Percentiles rank a stretch among this genome's conserved stretches.
Conservation (phyloP, 2,113 vertebrate species). For the Collichthys lucidus region DNA sequence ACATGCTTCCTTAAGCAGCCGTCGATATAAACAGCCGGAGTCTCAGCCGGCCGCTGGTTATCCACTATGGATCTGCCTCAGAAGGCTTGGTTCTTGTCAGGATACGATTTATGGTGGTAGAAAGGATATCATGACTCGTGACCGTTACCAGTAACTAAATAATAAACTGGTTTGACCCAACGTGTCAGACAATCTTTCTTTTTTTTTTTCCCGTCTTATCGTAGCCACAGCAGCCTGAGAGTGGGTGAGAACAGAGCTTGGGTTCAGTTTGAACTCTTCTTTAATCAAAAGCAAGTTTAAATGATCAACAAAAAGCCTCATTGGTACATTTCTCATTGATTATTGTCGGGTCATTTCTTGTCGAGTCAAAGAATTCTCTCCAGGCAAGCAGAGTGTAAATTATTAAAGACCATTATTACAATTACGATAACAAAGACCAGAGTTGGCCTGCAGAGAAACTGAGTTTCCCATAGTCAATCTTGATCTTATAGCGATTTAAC, state of each 20-base stretch:
- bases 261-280: no score
- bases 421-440: no score
- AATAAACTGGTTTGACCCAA: background rate
- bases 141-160: slow-evolving; percentile 25
- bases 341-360: no score
- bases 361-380: no score
- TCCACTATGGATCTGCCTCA: slow-evolving; percentile 20
- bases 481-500: no score
- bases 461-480: no score
- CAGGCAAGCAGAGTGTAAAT: no score
- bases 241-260: no score
- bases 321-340: background rate
- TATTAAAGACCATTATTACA: no score
- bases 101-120: slow-evolving; percentile 10
- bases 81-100: background rate
- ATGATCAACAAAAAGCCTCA: background rate
- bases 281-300: background rate
- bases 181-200: background rate
- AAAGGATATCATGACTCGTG: slow-evolving; percentile 16
- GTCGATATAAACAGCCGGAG: slow-evolving; percentile 51
- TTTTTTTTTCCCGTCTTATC: background rate
- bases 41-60: slow-evolving; percentile 13
- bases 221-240: background rate
- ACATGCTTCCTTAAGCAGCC: slow-evolving; percentile 49
- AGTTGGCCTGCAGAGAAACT: no score